Percentiles rank a stretch among this genome's conserved stretches.
Evolutionary conservation across 2,113 vertebrate species (phyloP).

Genomic region (Podarcis cretensis): DNA sequence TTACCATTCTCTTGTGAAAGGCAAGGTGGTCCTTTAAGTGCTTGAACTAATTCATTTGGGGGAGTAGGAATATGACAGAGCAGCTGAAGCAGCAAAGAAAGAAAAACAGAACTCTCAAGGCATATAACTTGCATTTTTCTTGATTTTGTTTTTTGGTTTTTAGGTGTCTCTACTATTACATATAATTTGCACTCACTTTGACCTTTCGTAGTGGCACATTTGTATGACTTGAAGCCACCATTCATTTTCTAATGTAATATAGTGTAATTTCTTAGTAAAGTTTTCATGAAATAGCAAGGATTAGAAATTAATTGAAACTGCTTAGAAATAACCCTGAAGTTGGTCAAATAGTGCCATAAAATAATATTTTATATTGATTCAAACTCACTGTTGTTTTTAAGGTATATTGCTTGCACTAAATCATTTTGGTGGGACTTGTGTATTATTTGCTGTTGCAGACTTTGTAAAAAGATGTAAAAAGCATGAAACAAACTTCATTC

Average conservation of each 20-base stretch:
- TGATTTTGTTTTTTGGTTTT: not conserved
- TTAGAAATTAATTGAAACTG: conserved; percentile 76
- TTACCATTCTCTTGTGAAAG: conserved; percentile 14
- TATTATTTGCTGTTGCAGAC: not conserved
- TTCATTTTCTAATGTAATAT: conserved; percentile 67
- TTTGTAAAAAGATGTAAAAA: not conserved
- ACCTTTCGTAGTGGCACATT: not conserved
- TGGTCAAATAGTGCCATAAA: conserved; percentile 68
- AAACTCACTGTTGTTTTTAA: conserved; percentile 52
- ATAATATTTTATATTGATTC: conserved; percentile 70
- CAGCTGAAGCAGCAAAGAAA: not conserved
- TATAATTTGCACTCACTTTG: not conserved
- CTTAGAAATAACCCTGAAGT: conserved; percentile 69
- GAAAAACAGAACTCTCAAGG: not conserved
- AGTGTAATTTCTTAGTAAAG: conserved; percentile 65
- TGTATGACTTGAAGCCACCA: conserved; percentile 31
- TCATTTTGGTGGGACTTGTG: not conserved
- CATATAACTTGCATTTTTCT: conserved; percentile 3
- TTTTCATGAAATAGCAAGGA: conserved; percentile 70
- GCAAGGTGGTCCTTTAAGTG: conserved; percentile 8
- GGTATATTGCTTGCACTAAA: not conserved
- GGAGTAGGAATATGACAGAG: conserved; percentile 7
- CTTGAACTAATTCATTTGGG: conserved; percentile 6
- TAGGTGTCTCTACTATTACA: not conserved
- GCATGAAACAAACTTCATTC: not conserved